Evolutionary conservation across 2,797 vertebrate genomes (phyloP).

Genomic region (Artibeus lituratus): DNA sequence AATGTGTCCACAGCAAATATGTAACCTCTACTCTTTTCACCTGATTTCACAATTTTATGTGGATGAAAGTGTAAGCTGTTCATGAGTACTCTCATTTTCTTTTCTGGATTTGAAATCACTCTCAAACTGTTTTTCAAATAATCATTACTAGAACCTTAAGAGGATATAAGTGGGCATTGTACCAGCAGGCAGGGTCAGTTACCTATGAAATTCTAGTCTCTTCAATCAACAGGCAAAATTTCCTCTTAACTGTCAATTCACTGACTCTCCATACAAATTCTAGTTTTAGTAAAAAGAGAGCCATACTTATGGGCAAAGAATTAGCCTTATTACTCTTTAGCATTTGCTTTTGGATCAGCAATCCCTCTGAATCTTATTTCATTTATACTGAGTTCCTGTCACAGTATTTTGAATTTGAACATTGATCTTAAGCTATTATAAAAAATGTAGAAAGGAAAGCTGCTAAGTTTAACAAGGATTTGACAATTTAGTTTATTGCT

Average conservation of each 20-base stretch:
- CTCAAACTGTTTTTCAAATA: constrained; percentile 36
- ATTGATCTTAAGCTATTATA: constrained; percentile 19
- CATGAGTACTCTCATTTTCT: constrained; percentile 22
- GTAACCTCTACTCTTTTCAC: constrained; percentile 41
- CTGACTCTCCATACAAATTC: not conserved
- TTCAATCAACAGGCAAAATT: constrained; percentile 11
- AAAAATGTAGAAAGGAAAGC: constrained; percentile 61
- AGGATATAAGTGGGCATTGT: not conserved
- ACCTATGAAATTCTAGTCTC: not conserved
- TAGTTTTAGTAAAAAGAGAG: not conserved
- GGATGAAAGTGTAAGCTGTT: constrained; percentile 45
- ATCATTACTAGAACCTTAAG: constrained; percentile 2
- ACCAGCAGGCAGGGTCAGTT: not conserved
- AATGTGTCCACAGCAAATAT: constrained; percentile 2
- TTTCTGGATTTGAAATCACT: constrained; percentile 45
- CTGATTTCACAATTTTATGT: constrained; percentile 53
- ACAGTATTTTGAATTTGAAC: constrained; percentile 27
- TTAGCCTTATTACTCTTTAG: not conserved
- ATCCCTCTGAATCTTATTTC: not conserved
- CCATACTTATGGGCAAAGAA: not conserved
- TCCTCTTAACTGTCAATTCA: not conserved
- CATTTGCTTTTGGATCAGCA: not conserved
- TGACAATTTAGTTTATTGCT: constrained; percentile 74
- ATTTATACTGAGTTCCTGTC: not conserved
- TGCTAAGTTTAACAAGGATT: constrained; percentile 77